A percentile compares a stretch with the other conserved stretches of the same genome.
Evolutionary conservation across 1,140 invertebrate genomes (phyloP).

Genomic region (Pteromalus puparum): DNA sequence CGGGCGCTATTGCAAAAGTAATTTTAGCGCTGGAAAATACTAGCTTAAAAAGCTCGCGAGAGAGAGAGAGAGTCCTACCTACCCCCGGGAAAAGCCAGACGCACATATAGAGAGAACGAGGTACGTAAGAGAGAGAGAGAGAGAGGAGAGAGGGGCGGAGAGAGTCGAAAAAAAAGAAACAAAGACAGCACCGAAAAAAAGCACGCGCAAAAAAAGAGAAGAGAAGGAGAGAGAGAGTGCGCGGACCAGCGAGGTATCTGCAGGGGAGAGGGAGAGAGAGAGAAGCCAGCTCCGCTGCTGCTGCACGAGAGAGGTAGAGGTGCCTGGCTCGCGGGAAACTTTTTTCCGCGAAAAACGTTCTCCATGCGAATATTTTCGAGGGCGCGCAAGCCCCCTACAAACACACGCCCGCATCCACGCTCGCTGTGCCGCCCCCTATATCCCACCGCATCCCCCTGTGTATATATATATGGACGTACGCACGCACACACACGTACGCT

Average conservation of each 20-base stretch:
- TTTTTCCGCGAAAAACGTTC: conserved; percentile 53
- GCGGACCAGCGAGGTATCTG: not conserved
- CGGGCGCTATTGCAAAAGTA: conserved; percentile 53
- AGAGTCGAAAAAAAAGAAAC: conserved; percentile 26
- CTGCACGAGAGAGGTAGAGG: conserved; percentile 26
- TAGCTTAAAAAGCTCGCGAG: conserved; percentile 52
- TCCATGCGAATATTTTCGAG: conserved; percentile 53
- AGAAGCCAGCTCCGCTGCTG: not conserved
- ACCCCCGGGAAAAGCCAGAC: conserved; percentile 48
- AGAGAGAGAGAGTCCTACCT: too few species aligned
- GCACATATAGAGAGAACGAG: conserved; percentile 29
- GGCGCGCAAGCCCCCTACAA: conserved; percentile 28
- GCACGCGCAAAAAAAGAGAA: conserved; percentile 20
- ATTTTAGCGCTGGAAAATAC: conserved; percentile 54
- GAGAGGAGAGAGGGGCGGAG: conserved; percentile 2
- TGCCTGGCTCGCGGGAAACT: conserved; percentile 43
- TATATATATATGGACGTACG: not conserved
- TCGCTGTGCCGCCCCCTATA: not conserved
- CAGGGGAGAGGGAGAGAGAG: conserved; percentile 4
- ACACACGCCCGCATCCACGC: conserved; percentile 23
- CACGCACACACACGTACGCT: not conserved
- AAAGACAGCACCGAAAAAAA: conserved; percentile 43
- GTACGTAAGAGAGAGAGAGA: not conserved
- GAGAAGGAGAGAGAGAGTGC: conserved; percentile 31
- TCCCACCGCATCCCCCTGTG: not conserved